phyloP scores from a whole-genome alignment of 2,113 vertebrate genomes.

The Centropristis striata region DNA sequence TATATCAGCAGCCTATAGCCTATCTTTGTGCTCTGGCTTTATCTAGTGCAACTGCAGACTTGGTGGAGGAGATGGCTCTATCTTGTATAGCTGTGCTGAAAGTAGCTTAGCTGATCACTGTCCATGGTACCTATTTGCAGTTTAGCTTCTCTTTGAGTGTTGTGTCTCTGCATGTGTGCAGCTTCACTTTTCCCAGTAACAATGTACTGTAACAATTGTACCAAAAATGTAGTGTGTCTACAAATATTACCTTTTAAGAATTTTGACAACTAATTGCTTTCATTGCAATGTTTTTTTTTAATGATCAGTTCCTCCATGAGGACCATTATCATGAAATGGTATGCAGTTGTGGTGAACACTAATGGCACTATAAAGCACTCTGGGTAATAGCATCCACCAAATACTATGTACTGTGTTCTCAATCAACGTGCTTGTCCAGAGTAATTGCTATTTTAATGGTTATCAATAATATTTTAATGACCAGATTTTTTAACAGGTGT shows the following conservation, averaged over 20 bases:
- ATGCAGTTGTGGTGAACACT: conserved; percentile 25
- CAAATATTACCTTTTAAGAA: conserved; percentile 1
- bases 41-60: conserved; percentile 47
- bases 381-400: conserved; percentile 20
- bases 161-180: conserved; percentile 8
- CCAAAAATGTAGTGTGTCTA: not conserved
- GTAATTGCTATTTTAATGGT: conserved; percentile 17
- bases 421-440: not conserved
- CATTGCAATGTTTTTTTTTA: not conserved
- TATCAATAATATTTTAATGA: conserved; percentile 10
- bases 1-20: conserved; percentile 46
- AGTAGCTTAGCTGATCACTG: conserved; percentile 61
- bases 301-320: not conserved
- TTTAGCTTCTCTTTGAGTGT: conserved; percentile 25
- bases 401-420: not conserved
- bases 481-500: not conserved
- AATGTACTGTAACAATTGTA: not conserved
- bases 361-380: conserved; percentile 29
- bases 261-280: not conserved
- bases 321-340: conserved; percentile 11
- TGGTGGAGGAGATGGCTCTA: conserved; percentile 57
- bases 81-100: conserved; percentile 54
- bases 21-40: conserved; percentile 57
- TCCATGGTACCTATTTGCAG: conserved; percentile 47
- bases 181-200: not conserved